phyloP scores from a whole-genome alignment of 2,797 vertebrate species.

The Falco naumanni region DNA sequence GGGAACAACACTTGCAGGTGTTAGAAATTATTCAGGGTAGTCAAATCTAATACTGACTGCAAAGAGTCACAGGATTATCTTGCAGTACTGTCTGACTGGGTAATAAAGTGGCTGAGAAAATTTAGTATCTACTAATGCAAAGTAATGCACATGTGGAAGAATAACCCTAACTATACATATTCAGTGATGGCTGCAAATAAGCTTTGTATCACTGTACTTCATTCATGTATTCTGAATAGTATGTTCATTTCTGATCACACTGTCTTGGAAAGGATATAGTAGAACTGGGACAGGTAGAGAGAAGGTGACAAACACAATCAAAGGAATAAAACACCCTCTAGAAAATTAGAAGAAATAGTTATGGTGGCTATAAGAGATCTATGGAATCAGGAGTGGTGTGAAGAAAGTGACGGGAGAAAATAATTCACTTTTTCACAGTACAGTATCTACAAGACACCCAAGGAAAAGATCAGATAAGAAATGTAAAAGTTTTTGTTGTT shows the following conservation, averaged over 20 bases:
- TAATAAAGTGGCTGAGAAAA: not conserved
- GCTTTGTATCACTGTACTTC: not conserved
- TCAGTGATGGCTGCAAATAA: not conserved
- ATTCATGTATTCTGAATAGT: not conserved
- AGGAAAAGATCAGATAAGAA: not conserved
- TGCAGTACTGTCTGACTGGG: not conserved
- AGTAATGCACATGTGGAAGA: not conserved
- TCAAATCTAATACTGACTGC: not conserved
- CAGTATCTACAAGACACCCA: not conserved
- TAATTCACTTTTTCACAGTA: not conserved
- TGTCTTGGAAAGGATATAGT: not conserved
- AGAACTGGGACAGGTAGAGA: not conserved
- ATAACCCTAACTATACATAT: not conserved
- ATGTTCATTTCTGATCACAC: not conserved
- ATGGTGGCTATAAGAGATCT: not conserved
- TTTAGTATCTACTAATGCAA: conserved; percentile 5
- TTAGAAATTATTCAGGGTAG: not conserved
- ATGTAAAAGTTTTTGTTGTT: not conserved
- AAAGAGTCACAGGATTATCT: not conserved
- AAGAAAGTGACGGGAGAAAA: not conserved
- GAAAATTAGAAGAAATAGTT: not conserved
- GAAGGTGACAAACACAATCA: not conserved
- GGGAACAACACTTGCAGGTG: not conserved
- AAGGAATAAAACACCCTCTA: not conserved
- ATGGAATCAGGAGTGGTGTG: not conserved